These are phyloP conservation scores for Barnardius zonarius DNA, from an alignment of 2,113 vertebrate species.

Conservation along the genomic window DNA sequence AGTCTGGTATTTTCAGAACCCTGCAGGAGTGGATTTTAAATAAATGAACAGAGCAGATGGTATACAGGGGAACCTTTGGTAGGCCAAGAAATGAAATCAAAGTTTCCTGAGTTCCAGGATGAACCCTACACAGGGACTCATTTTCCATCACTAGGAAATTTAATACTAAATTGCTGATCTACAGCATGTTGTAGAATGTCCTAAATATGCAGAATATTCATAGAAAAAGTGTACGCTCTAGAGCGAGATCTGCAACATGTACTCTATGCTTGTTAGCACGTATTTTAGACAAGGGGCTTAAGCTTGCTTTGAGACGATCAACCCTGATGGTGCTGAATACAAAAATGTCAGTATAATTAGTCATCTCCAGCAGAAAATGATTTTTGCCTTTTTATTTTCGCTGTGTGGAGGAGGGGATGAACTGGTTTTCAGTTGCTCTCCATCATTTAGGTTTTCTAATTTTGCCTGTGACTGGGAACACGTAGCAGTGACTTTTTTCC, in stretches of 20 bases:
- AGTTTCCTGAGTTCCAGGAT: neutral
- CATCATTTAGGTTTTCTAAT: conserved; percentile 9
- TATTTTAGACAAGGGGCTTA: neutral
- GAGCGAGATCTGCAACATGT: no score
- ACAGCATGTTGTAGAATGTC: neutral
- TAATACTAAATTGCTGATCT: neutral
- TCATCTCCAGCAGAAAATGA: conserved; percentile 36
- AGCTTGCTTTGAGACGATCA: conserved; percentile 16
- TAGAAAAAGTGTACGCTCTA: neutral
- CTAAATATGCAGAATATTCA: neutral
- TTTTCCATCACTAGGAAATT: neutral
- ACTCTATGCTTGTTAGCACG: neutral
- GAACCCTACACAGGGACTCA: neutral
- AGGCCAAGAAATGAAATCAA: conserved; percentile 10
- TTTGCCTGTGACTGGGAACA: neutral
- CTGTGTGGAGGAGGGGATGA: neutral
- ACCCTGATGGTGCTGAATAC: neutral
- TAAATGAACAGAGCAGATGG: conserved; percentile 13
- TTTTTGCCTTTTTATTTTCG: neutral
- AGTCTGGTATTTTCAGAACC: conserved; percentile 13
- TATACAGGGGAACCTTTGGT: neutral
- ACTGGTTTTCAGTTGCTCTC: conserved; percentile 17
- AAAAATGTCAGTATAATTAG: conserved; percentile 37
- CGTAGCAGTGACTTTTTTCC: neutral
- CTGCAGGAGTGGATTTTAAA: conserved; percentile 28